These are phyloP conservation scores for Baccha elongata DNA, from an alignment of 2,888 invertebrate species.

Conservation along the genomic window DNA sequence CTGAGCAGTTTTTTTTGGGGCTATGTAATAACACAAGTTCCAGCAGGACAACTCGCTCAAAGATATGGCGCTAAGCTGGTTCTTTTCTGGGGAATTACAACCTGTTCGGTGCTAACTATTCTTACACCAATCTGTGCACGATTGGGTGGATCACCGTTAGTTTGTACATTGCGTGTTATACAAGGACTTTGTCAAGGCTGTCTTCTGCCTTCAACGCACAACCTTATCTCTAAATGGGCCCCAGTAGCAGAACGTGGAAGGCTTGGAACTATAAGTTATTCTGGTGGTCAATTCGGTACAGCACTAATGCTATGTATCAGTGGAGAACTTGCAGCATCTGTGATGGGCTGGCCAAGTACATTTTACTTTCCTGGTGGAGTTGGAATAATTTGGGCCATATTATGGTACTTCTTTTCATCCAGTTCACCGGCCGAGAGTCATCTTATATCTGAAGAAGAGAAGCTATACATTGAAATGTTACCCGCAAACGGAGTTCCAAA, in stretches of 20 bases:
- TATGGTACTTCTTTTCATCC: conserved; percentile 86
- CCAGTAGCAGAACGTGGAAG: conserved; percentile 85
- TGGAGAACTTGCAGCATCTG: conserved; percentile 87
- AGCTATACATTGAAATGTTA: conserved; percentile 85
- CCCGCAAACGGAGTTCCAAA: conserved; percentile 19
- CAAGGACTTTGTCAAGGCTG: conserved; percentile 88
- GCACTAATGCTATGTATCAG: conserved; percentile 86
- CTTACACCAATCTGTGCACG: conserved; percentile 87
- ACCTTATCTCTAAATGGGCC: conserved; percentile 87
- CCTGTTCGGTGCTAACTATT: conserved; percentile 85
- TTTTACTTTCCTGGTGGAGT: conserved; percentile 89
- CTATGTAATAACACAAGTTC: conserved; percentile 86
- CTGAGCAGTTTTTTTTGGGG: conserved; percentile 92
- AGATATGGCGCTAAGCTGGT: conserved; percentile 87
- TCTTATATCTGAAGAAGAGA: conserved; percentile 86
- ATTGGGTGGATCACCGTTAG: conserved; percentile 85
- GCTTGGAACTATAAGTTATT: conserved; percentile 84
- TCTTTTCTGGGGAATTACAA: conserved; percentile 83
- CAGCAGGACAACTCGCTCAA: conserved; percentile 88
- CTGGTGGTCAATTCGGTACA: conserved; percentile 87
- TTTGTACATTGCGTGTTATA: conserved; percentile 84
- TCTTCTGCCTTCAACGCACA: conserved; percentile 86
- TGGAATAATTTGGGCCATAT: conserved; percentile 85
- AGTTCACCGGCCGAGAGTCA: conserved; percentile 86
- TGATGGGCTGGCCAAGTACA: conserved; percentile 89